Evolutionary conservation across 1,140 invertebrate species (phyloP).

Genomic region (Stegodyphus dumicola): DNA sequence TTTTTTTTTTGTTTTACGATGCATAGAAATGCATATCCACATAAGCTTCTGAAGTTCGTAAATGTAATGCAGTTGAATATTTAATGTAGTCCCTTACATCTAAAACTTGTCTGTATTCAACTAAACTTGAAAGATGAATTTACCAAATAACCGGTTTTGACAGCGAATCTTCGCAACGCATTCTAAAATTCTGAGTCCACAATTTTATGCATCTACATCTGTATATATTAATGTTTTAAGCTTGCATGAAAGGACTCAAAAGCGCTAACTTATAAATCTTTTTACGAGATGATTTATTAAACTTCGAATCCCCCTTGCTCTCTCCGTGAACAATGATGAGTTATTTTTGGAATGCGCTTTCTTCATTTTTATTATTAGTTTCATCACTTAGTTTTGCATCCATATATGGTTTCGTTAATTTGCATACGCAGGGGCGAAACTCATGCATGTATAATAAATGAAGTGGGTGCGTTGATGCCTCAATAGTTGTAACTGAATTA

Average conservation of each 20-base stretch:
- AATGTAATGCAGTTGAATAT: no score
- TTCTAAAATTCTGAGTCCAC: no score
- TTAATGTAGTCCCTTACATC: no score
- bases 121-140: no score
- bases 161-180: no score
- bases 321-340: slow-evolving; percentile 17
- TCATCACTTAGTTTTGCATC: background rate
- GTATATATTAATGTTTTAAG: no score
- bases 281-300: slow-evolving; percentile 17
- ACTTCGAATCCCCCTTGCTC: background rate
- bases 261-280: background rate
- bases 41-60: no score
- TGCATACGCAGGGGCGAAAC: slow-evolving; percentile 40
- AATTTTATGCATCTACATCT: no score
- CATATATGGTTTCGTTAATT: slow-evolving; percentile 31
- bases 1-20: no score
- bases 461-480: background rate
- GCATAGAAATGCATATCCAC: no score
- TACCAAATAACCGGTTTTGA: no score
- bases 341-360: slow-evolving; percentile 41
- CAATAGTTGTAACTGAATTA: background rate
- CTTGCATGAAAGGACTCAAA: background rate
- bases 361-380: slow-evolving; percentile 48
- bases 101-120: no score
- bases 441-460: slow-evolving; percentile 60